Percentiles rank a stretch among this genome's conserved stretches.
These are phyloP conservation scores for Oxytorus armatus DNA, from an alignment of 2,888 invertebrate genomes.

Conservation along the genomic window DNA sequence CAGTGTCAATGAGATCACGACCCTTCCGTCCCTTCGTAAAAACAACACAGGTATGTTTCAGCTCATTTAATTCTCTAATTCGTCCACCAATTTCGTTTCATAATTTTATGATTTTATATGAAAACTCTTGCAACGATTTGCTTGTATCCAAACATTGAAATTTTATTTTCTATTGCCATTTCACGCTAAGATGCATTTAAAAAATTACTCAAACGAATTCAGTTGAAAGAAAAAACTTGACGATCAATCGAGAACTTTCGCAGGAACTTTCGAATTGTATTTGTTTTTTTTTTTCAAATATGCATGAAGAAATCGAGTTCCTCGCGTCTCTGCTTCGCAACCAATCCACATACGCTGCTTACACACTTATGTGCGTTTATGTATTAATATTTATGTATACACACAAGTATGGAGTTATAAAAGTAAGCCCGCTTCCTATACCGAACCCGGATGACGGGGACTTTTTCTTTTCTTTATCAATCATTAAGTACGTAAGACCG, in stretches of 20 bases:
- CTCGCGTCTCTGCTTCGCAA: background rate
- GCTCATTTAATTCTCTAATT: too few relatives aligned
- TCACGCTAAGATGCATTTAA: too few relatives aligned
- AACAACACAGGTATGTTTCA: conserved; percentile 81
- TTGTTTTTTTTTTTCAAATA: too few relatives aligned
- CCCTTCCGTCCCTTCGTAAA: conserved; percentile 79
- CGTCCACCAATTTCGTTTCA: too few relatives aligned
- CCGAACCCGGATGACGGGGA: conserved; percentile 79
- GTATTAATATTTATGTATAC: background rate
- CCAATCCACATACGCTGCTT: background rate
- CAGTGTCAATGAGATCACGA: conserved; percentile 79
- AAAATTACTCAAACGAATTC: too few relatives aligned
- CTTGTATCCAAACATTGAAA: too few relatives aligned
- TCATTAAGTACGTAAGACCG: conserved; percentile 79
- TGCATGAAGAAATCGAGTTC: too few relatives aligned
- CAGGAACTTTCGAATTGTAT: too few relatives aligned
- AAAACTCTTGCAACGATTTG: too few relatives aligned
- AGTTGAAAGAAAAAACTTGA: background rate
- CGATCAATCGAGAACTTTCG: too few relatives aligned
- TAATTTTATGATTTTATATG: too few relatives aligned
- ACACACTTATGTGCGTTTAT: background rate
- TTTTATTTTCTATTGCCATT: too few relatives aligned
- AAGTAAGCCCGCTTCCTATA: conserved; percentile 73
- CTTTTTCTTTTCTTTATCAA: conserved; percentile 78
- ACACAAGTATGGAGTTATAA: background rate